Percentiles rank a stretch among this genome's conserved stretches.
phyloP scores from a whole-genome alignment of 2,888 invertebrate species.

The Hemicrepidius hirtus region DNA sequence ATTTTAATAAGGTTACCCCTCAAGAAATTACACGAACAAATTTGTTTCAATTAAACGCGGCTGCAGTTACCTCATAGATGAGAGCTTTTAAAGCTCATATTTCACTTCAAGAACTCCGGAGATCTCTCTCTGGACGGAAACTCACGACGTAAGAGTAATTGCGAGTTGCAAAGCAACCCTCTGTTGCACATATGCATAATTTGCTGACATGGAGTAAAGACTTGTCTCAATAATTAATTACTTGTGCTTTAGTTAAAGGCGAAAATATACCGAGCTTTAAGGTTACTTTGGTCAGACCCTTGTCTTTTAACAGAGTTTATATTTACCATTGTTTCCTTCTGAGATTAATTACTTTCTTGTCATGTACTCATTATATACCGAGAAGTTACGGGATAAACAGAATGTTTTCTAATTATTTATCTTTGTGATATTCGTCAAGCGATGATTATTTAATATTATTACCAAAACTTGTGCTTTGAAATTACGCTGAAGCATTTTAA shows the following conservation, averaged over 20 bases:
- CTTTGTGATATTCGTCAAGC: too few relatives aligned
- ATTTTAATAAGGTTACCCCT: constrained; percentile 49
- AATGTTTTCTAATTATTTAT: too few relatives aligned
- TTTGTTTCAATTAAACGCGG: constrained; percentile 50
- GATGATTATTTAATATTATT: too few relatives aligned
- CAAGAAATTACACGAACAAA: constrained; percentile 49
- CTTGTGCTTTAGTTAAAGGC: neutral
- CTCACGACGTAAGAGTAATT: constrained; percentile 5
- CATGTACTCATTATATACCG: too few relatives aligned
- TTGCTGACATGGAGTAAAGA: neutral
- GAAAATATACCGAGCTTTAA: neutral
- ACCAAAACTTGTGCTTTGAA: too few relatives aligned
- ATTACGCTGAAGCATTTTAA: too few relatives aligned
- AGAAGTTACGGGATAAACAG: too few relatives aligned
- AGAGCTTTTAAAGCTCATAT: constrained; percentile 21
- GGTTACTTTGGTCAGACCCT: neutral
- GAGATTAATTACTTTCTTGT: too few relatives aligned
- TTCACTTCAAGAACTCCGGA: constrained; percentile 21
- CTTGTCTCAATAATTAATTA: constrained; percentile 22
- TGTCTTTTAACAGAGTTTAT: too few relatives aligned
- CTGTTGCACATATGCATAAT: constrained; percentile 27
- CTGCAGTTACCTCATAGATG: constrained; percentile 26
- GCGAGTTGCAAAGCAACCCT: constrained; percentile 29
- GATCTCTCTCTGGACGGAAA: neutral
- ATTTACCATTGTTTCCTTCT: too few relatives aligned